phyloP scores from a whole-genome alignment of 2,888 invertebrate species.

The Limnephilus lunatus region DNA sequence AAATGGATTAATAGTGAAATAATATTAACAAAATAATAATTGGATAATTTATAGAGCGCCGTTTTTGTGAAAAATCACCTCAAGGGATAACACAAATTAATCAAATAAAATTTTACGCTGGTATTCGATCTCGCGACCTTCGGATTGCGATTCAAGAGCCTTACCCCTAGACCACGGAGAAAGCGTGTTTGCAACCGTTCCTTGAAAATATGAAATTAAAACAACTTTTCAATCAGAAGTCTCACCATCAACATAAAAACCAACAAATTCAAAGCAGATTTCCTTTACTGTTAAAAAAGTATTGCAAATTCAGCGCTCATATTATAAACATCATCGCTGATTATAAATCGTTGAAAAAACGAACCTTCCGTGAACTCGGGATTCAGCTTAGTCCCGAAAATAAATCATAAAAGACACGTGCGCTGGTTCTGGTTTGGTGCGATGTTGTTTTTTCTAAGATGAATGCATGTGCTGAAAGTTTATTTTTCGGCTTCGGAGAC shows the following conservation, averaged over 20 bases:
- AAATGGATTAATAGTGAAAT: too few relatives aligned
- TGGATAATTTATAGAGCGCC: too few relatives aligned
- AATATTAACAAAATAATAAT: too few relatives aligned
- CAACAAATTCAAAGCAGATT: neutral
- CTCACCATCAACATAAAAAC: neutral
- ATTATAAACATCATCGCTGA: neutral
- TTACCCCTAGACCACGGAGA: too few relatives aligned
- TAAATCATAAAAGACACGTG: constrained; percentile 11
- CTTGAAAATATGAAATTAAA: neutral
- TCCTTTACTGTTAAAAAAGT: neutral
- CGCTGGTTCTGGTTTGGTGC: neutral
- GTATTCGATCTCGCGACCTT: too few relatives aligned
- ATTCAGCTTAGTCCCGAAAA: neutral
- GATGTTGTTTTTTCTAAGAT: neutral
- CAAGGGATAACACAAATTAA: too few relatives aligned
- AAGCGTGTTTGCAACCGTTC: neutral
- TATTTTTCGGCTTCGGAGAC: constrained; percentile 6
- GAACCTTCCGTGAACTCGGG: neutral
- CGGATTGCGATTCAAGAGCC: too few relatives aligned
- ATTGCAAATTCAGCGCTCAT: neutral
- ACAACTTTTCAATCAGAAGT: neutral
- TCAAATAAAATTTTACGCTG: too few relatives aligned
- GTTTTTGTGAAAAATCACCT: too few relatives aligned
- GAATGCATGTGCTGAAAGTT: constrained; percentile 35
- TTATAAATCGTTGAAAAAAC: neutral